phyloP scores from a whole-genome alignment of 1,140 invertebrate genomes.

The Lasioglossum baleicum region DNA sequence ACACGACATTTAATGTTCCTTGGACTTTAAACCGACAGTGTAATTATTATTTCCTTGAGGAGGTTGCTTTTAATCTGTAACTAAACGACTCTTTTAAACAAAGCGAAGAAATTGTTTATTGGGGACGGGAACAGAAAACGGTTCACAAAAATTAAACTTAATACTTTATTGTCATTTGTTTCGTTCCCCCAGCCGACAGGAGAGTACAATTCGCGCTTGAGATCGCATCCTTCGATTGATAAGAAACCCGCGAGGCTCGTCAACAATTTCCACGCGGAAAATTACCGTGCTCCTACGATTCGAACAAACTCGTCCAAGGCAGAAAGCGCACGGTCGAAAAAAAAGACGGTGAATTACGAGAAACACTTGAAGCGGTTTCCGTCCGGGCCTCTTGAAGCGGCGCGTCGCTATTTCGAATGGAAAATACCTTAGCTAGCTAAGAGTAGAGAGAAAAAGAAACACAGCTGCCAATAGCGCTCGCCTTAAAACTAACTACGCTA shows the following conservation, averaged over 20 bases:
- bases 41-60: too few relatives aligned
- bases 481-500: slow-evolving; percentile 18
- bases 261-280: neutral
- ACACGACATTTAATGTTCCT: too few relatives aligned
- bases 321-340: neutral
- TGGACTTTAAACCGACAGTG: too few relatives aligned
- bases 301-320: neutral
- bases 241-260: neutral
- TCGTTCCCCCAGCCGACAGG: neutral
- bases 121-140: neutral
- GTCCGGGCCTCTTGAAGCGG: slow-evolving; percentile 52
- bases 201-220: neutral
- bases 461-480: slow-evolving; percentile 61
- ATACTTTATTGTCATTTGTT: slow-evolving; percentile 28
- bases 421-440: slow-evolving; percentile 57
- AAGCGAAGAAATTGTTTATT: neutral
- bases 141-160: neutral
- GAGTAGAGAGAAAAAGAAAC: slow-evolving; percentile 20
- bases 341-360: slow-evolving; percentile 27
- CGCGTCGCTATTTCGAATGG: slow-evolving; percentile 51
- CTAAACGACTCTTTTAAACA: neutral
- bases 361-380: slow-evolving; percentile 68
- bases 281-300: neutral
- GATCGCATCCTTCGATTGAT: neutral
- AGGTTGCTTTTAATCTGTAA: too few relatives aligned